Base-by-base conservation (phyloP, 2,797 vertebrate species). In the Sebastes trivittatus region DNA sequence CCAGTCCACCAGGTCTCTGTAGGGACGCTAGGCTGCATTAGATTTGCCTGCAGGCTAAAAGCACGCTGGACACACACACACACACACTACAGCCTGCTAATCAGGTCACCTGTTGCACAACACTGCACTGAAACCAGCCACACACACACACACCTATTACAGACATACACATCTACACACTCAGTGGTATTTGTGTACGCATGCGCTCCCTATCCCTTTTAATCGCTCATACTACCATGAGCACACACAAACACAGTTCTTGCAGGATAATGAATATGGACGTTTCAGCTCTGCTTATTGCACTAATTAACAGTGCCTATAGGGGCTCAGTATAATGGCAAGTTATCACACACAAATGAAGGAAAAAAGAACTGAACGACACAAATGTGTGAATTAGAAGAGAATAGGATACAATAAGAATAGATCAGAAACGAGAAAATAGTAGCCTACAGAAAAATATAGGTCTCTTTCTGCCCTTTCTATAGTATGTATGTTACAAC, bases 101-200 rank as follows among this genome's bases (percentile, higher is more conserved):
- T 88, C 80, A 86, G 90, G 89, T 93, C 89, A 94, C 87, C 86
- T 92, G 91, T 91, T 92, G 83, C 85, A 87, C 78, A 90, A 86
- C 70, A 74, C 71, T 73, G 32, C 54, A 72, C 42, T 25, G 46
- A 75, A 62, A 88, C 46, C 60, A 71, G 55, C n/a, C 10, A 6
- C 13, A 63, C 4, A 69, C 13, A 63, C 4, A 42, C 54, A 30
- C 60, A 77, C 27, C 38, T 42, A 42, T 42, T 42, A 42, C 38
- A 42, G 14, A 52, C 11, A 46, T 10, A 54, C 34, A 72, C 11
- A 69, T 34, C 2, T 20, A 55, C 10, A 59, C 25, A 66, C 46
- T 4, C 23, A 38, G 10, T 8, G 3, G 56, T 22, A 72, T 49
- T 72, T 22, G 27, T 61, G 56, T 58, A 54, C 2, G 7, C n/a